Percentiles rank a stretch among this genome's conserved stretches.
These are phyloP conservation scores for Sinotaia quadrata DNA, from an alignment of 2,888 invertebrate genomes.

Conservation along the genomic window DNA sequence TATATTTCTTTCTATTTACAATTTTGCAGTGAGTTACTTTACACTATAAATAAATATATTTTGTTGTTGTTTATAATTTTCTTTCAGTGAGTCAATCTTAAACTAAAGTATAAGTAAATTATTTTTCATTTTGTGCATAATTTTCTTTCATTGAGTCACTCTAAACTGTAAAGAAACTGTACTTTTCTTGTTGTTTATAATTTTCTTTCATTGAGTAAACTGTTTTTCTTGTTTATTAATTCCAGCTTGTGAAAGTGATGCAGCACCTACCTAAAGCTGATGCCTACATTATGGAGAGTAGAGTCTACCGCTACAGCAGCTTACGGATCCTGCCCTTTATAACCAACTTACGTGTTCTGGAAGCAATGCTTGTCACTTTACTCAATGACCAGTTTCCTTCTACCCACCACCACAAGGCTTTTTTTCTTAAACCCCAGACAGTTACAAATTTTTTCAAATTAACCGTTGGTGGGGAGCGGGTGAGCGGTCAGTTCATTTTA, in stretches of 20 bases:
- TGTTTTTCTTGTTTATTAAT: neutral
- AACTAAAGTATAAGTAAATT: too few species aligned
- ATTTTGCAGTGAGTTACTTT: too few species aligned
- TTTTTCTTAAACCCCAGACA: conserved; percentile 33
- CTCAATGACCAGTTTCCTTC: conserved; percentile 35
- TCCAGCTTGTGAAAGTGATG: conserved; percentile 33
- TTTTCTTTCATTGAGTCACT: too few species aligned
- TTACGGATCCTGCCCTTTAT: conserved; percentile 36
- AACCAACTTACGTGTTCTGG: conserved; percentile 32
- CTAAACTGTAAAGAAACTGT: too few species aligned
- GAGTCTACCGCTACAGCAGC: conserved; percentile 30
- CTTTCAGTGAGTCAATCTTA: too few species aligned
- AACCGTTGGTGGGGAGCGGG: conserved; percentile 44
- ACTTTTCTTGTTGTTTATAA: too few species aligned
- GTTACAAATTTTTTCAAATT: conserved; percentile 41
- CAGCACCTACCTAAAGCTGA: conserved; percentile 33
- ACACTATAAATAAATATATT: too few species aligned
- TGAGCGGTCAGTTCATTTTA: conserved; percentile 45
- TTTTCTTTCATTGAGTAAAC: too few species aligned
- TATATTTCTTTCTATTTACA: too few species aligned
- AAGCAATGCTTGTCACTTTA: conserved; percentile 39
- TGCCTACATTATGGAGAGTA: conserved; percentile 38
- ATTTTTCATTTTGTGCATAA: too few species aligned
- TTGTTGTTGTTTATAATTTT: too few species aligned
- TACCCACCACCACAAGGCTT: conserved; percentile 34